A percentile compares a stretch with the other conserved stretches of the same genome.
These are phyloP conservation scores for Cairina moschata DNA, from an alignment of 2,113 vertebrate genomes.

Conservation along the genomic window DNA sequence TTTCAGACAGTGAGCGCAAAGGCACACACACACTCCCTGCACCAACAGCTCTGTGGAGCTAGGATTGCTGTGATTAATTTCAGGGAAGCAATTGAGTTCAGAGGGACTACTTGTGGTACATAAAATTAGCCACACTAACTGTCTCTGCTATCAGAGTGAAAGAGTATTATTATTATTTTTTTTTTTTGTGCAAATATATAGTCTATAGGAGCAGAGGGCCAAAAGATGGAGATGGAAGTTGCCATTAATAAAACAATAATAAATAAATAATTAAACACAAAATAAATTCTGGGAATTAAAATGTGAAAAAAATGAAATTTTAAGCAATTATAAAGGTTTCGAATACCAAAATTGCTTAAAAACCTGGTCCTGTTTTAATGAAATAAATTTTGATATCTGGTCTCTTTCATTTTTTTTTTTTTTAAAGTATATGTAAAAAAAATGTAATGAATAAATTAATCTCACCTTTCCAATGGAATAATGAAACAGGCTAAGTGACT, in stretches of 20 bases:
- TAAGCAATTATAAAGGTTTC: background rate
- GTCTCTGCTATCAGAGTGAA: background rate
- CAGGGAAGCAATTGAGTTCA: background rate
- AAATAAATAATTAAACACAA: background rate
- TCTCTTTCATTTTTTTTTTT: background rate
- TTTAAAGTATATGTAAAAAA: background rate
- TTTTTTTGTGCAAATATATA: background rate
- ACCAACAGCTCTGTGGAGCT: accelerated
- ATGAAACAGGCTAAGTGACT: background rate
- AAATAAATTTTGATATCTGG: accelerated
- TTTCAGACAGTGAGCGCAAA: background rate
- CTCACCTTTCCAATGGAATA: background rate
- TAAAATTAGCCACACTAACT: background rate
- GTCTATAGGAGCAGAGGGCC: background rate
- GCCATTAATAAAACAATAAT: background rate
- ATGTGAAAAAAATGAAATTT: background rate
- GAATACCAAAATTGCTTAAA: background rate
- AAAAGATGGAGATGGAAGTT: background rate
- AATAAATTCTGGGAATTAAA: background rate
- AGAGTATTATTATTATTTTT: background rate
- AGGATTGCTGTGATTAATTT: accelerated
- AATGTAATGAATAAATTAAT: background rate
- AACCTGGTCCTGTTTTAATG: background rate
- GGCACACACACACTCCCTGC: accelerated
- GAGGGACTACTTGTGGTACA: background rate